Evolutionary conservation across 2,797 vertebrate species (phyloP).

Genomic region (Rhadinocentrus ornatus): DNA sequence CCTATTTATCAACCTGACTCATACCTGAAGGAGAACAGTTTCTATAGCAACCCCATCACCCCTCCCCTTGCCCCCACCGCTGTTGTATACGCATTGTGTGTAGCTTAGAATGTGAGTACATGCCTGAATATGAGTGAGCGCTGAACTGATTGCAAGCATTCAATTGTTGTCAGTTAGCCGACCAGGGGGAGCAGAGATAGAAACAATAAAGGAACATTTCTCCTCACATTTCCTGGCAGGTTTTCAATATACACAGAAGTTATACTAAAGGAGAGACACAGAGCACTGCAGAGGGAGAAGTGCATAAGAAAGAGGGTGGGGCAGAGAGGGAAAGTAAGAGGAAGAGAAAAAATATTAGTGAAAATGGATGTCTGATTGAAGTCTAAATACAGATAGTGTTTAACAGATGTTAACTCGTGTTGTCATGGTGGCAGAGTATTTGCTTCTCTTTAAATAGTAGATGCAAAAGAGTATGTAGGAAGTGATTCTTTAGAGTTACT

Average conservation of each 20-base stretch:
- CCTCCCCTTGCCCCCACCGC: slow-evolving; percentile 50
- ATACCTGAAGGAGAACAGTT: slow-evolving; percentile 80
- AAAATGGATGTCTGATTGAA: slow-evolving; percentile 39
- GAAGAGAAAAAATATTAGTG: slow-evolving; percentile 16
- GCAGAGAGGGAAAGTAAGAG: slow-evolving; percentile 27
- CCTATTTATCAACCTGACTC: slow-evolving; percentile 60
- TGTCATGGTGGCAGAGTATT: slow-evolving; percentile 4
- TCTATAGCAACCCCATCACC: slow-evolving; percentile 80
- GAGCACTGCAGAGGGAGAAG: slow-evolving; percentile 60
- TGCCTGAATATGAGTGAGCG: slow-evolving; percentile 51
- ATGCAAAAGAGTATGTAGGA: background rate
- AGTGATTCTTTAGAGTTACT: background rate
- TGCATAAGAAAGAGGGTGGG: slow-evolving; percentile 44
- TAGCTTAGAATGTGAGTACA: slow-evolving; percentile 34
- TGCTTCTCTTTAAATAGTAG: slow-evolving; percentile 15
- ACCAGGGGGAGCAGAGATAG: slow-evolving; percentile 47
- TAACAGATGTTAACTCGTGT: slow-evolving; percentile 14
- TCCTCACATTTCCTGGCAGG: slow-evolving; percentile 64
- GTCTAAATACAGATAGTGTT: slow-evolving; percentile 31
- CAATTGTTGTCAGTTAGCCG: slow-evolving; percentile 69
- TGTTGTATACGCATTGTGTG: slow-evolving; percentile 24
- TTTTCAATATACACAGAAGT: slow-evolving; percentile 72
- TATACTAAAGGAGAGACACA: slow-evolving; percentile 66
- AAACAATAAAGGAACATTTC: slow-evolving; percentile 61
- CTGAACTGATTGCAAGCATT: slow-evolving; percentile 66